Evolutionary conservation across 2,888 invertebrate species (phyloP).

Genomic region (Nephrotoma guestfalica): DNA sequence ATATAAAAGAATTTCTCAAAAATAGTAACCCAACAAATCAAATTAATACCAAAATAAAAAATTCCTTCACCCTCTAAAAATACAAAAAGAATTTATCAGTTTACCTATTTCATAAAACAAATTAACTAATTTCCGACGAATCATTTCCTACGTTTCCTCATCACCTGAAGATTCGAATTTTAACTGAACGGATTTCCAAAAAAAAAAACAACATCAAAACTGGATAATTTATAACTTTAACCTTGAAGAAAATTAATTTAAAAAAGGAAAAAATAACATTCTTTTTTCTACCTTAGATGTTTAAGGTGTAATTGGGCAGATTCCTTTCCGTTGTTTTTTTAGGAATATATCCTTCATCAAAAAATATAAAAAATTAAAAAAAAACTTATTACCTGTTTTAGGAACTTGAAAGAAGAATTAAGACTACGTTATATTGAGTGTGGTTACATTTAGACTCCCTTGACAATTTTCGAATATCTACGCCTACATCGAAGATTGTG

Average conservation of each 20-base stretch:
- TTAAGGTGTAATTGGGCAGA: background rate
- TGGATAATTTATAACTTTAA: background rate
- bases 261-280: background rate
- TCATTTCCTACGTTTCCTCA: background rate
- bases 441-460: background rate
- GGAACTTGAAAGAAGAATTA: background rate
- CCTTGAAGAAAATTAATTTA: background rate
- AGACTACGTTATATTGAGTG: background rate
- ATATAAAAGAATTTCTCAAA: too few relatives aligned
- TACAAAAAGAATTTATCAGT: background rate
- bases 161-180: background rate
- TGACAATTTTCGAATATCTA: too few relatives aligned
- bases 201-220: background rate
- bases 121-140: background rate
- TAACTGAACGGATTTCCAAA: background rate
- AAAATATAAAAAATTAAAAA: background rate
- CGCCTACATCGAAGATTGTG: background rate
- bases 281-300: background rate
- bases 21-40: too few relatives aligned
- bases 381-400: background rate
- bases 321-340: background rate
- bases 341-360: background rate
- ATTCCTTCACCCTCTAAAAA: too few relatives aligned
- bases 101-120: background rate
- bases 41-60: too few relatives aligned